Conservation (phyloP, 2,797 vertebrate genomes). For the Hippocampus kuda region DNA sequence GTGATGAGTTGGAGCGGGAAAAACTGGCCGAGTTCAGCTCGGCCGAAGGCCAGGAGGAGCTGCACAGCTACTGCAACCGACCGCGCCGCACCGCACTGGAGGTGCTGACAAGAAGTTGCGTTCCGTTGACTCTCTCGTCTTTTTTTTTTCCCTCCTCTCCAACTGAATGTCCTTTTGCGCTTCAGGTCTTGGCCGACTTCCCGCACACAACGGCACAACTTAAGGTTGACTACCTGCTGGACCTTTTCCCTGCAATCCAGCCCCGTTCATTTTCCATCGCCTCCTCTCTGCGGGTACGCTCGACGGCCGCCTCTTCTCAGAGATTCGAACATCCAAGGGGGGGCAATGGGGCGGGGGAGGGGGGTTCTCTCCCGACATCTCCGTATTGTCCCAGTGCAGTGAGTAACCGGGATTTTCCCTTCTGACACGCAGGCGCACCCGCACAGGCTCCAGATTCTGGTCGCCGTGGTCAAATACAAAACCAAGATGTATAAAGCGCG, state of each 20-base stretch:
- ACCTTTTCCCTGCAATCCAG: conserved; percentile 85
- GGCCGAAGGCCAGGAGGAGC: conserved; percentile 76
- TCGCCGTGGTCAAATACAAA: conserved; percentile 85
- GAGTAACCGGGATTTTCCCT: too few relatives aligned
- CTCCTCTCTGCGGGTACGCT: conserved; percentile 76
- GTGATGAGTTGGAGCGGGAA: conserved; percentile 71
- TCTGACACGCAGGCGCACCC: conserved; percentile 67
- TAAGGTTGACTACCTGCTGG: conserved; percentile 74
- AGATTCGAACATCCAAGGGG: not conserved
- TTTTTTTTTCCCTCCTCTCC: too few relatives aligned
- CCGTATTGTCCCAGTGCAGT: too few relatives aligned
- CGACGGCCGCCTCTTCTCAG: too few relatives aligned
- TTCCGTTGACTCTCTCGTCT: not conserved
- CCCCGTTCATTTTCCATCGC: conserved; percentile 90
- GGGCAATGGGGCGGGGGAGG: too few relatives aligned
- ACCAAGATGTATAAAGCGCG: conserved; percentile 75
- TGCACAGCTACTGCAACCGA: conserved; percentile 79
- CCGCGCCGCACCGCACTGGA: conserved; percentile 81
- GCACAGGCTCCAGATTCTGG: conserved; percentile 74
- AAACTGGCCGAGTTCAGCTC: conserved; percentile 86
- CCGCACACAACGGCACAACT: conserved; percentile 74
- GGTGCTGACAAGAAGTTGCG: conserved; percentile 41
- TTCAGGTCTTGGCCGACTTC: conserved; percentile 82
- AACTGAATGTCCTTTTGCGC: not conserved
- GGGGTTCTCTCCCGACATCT: too few relatives aligned